Base-by-base conservation (phyloP, 2,113 vertebrate genomes). In the Dipodomys ordii region DNA sequence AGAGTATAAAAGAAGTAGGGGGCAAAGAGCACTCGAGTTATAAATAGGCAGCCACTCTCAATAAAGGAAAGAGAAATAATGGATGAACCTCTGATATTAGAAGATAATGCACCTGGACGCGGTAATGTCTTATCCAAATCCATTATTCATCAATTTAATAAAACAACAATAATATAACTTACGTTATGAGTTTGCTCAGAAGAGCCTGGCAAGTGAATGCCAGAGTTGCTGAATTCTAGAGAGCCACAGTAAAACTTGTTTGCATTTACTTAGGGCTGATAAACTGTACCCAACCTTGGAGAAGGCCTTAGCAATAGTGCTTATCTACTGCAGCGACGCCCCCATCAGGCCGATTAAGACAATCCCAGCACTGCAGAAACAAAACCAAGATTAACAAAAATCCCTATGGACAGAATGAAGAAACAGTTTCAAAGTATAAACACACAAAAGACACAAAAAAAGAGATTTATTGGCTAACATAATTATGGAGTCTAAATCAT, bases 101-200 rank as follows among this genome's bases (percentile, higher is more conserved):
- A 35, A 76, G 88, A 60, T 35, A 65, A n/a, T 73, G 1, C 23
- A 46, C 19, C 16, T 20, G 64, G 13, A 27, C 27, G 78, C 49
- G 39, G 69, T 16, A 71, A 83, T 27, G 2, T 23, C 30, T 4
- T 69, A 53, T 9, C 10, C 10, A 39, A n/a, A 39, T 79, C 18
- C 23, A 28, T 76, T 74, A 69, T 20, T 57, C 60, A 87, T 22
- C 5, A 80, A 65, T 80, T 79, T 28, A 89, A 35, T 3, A 79
- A 83, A 85, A 77, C 9, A 60, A 72, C 49, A 83, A 87, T 92
- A 76, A 84, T 69, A 83, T 57, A 49, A 27, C 19, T 57, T 57
- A 53, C 9, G 10, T 13, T 53, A 18, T 57, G 53, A 30, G 3
- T 49, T 11, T 92, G 22, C 49, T 71, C 35, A 30, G 15, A 44